Base-by-base conservation (phyloP, 2,888 invertebrate genomes). In the Hypercompe scribonia region DNA sequence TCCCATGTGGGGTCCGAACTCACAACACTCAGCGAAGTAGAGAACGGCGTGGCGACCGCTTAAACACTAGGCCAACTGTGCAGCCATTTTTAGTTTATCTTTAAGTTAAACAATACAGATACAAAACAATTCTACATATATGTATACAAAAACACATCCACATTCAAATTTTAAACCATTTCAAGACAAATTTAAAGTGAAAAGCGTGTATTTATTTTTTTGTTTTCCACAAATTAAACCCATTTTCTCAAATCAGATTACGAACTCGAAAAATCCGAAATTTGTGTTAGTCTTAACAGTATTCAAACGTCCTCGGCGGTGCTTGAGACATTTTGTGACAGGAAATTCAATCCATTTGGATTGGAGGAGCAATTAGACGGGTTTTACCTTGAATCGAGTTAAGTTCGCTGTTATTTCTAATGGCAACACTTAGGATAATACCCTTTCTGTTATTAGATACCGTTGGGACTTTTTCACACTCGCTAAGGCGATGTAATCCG, bases 321-420 rank as follows among this genome's bases (percentile, higher is more conserved):
- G 54, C 68, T 74, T 74, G 74, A 65, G 72, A 74, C 70, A 82
- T 76, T 80, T 74, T 39, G 68, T 65, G 31, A 79, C 31, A 76
- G 65, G 65, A 42, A 81, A 81, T 83, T 74, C 61, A 72, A 75
- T 77, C 54, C 63, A 65, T 68, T 73, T 79, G 68, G 46, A 61
- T 11, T 46, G 33, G 71, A 65, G 75, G 58, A 81, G 64, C 77
- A 75, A 84, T 83, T 83, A 81, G 61, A 50, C 46, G 36, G 42
- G 72, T 71, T 63, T 34, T 39, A 42, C 65, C 65, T 54, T 64
- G 21, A 68, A 69, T n/a, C 74, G 67, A 61, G 69, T 73, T 58
- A 36, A 66, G 54, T 42, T 42, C 54, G 68, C 67, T 73, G 72
- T 84, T 82, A 85, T 80, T 86, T 82, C 72, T 86, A 81, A 86